Base-by-base conservation (phyloP, 2,113 vertebrate genomes). In the Microtus pennsylvanicus region DNA sequence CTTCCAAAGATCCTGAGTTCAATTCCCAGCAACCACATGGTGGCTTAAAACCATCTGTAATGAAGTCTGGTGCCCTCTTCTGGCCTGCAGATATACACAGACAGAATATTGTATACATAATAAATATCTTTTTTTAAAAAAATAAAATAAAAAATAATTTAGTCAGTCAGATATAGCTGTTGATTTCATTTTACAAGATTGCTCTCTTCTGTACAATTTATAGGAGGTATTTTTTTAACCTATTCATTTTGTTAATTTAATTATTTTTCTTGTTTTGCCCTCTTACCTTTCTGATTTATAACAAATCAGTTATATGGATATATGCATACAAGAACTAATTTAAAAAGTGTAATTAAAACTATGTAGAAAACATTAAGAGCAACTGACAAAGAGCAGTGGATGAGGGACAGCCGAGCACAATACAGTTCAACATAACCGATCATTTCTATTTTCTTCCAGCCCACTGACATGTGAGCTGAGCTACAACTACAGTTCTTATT, bases 381-480 rank as follows among this genome's bases (percentile, higher is more conserved):
- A 94, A 28, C 89, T 14, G 93, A 89, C 14, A 87, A 86, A 10
- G 87, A 52, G 42, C 65, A 83, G 42, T 52, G 8, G 28, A 69
- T 87, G 67, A 67, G 91, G 94, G 4, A 75, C 0, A 80, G 80
- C 19, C 85, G 67, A 75, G 69, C 7, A 81, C 22, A 91, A 30
- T 58, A 78, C 47, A 92, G 70, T 38, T 95, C 47, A 95, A 42
- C 30, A 82, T 50, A 65, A 89, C 5, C 83, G 22, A 81, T 30
- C 78, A 72, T 47, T 89, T 85, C 77, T 89, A 65, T 80, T 90
- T 93, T 47, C 77, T 88, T 67, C 94, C 80, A 55, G 87, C 91
- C 26, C 61, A 7, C 45, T 91, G 38, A 85, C 76, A 89, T 35
- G 12, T 69, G 93, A 10, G 75, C 35, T 85, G 42, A 24, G 19